Evolutionary conservation across 1,140 invertebrate species (phyloP), one percentile per base, ranked within the genome.

Genomic region (Eubasilissa regina): DNA sequence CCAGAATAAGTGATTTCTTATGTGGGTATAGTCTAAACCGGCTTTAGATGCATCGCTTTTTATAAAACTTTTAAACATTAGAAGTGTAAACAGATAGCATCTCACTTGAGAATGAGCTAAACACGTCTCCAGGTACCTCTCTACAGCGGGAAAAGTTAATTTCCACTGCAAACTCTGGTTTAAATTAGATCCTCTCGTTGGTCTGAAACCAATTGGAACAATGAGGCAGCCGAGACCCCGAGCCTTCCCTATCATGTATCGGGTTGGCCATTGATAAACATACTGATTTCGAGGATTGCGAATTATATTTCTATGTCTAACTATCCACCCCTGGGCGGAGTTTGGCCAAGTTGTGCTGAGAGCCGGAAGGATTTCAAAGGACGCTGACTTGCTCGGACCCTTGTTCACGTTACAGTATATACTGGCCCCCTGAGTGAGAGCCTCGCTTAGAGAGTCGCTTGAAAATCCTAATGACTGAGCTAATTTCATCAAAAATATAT

Each of bases 1-100:
- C 93, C 93, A 95, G 84, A 94, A 95, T n/a, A 96, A 85, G 83
- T 93, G 92, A 73, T 92, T 93, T 74, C 93, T 91, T n/a, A 96
- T 90, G 84, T 96, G 94, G 74, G 92, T 90, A 0, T 87, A 85
- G 17, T 90, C 90, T 0, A 94, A 85, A 1, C 93, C 92, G 55
- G 91, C 87, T 84, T 89, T 89, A 12, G 87, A 85, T 21, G 90
- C 86, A 47, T 90, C 85, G 0, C 91, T 91, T 82, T 93, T 92
- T 45, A 95, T 88, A 82, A 93, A 94, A 0, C 91, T 92, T 83
- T 94, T 93, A 76, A 94, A 90, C 0, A 95, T 85, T 45, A 90
- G 86, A 60, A 94, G 84, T 0, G 92, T 86, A 80, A 95, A 91
- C 53, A 94, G 85, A 79, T 93, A 93, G 68, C 94, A 91, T 48